These are phyloP conservation scores for Syrrhaptes paradoxus DNA, from an alignment of 2,113 vertebrate species.

Conservation along the genomic window DNA sequence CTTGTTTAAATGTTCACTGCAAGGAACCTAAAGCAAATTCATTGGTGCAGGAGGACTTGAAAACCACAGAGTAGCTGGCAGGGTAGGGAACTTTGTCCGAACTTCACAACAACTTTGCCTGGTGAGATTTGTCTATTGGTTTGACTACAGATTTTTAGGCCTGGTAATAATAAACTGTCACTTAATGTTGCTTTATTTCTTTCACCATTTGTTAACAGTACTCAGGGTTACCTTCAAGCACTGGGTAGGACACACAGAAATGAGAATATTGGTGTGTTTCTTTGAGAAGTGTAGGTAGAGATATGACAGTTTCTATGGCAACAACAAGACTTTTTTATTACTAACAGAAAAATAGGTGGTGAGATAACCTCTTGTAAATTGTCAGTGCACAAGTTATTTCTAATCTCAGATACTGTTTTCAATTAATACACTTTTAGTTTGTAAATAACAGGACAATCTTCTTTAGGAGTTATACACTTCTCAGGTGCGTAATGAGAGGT, in stretches of 20 bases:
- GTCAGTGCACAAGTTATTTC: constrained; percentile 22
- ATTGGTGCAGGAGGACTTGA: background rate
- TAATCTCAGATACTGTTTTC: background rate
- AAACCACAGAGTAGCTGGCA: background rate
- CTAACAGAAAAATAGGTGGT: constrained; percentile 52
- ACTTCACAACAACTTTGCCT: background rate
- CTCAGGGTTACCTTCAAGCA: background rate
- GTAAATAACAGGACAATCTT: background rate
- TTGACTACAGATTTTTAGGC: background rate
- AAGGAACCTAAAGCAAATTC: background rate
- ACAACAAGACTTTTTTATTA: constrained; percentile 60
- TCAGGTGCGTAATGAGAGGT: background rate
- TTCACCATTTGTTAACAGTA: background rate
- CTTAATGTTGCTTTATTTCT: background rate
- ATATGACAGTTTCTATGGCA: constrained; percentile 64
- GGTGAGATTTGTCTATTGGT: background rate
- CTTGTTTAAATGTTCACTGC: background rate
- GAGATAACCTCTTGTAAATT: constrained; percentile 27
- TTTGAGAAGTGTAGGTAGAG: constrained; percentile 47
- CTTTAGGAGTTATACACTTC: background rate
- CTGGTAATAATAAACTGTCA: background rate
- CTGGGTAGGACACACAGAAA: background rate
- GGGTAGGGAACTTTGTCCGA: background rate
- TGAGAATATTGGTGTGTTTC: background rate
- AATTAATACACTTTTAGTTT: background rate